Evolutionary conservation across 2,888 invertebrate species (phyloP).

Genomic region (Lycaena phlaeas): DNA sequence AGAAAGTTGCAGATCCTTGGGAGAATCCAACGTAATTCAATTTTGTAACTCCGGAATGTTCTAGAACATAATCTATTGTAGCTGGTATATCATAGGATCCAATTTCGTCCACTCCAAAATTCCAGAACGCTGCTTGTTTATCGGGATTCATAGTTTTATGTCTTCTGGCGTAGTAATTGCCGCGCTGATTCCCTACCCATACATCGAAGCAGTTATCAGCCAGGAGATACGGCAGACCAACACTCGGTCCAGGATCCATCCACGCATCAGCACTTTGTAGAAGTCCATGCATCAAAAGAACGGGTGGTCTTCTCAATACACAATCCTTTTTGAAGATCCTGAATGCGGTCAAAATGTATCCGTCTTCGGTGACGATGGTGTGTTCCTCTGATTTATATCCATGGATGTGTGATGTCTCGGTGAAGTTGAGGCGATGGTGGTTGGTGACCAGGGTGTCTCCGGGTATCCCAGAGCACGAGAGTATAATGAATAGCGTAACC

Average conservation of each 20-base stretch:
- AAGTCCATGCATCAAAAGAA: slow-evolving; percentile 48
- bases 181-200: slow-evolving; percentile 59
- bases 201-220: slow-evolving; percentile 31
- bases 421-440: slow-evolving; percentile 16
- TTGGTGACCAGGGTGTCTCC: too few species aligned
- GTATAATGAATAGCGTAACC: not conserved
- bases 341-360: slow-evolving; percentile 28
- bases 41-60: slow-evolving; percentile 52
- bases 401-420: slow-evolving; percentile 19
- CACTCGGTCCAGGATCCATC: slow-evolving; percentile 41
- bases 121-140: slow-evolving; percentile 47
- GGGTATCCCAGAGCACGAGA: not conserved
- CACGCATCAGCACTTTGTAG: slow-evolving; percentile 43
- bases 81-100: slow-evolving; percentile 78
- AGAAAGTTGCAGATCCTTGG: slow-evolving; percentile 71
- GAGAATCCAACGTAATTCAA: slow-evolving; percentile 79
- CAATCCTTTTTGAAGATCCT: slow-evolving; percentile 25
- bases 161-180: slow-evolving; percentile 69
- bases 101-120: slow-evolving; percentile 77
- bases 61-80: slow-evolving; percentile 43
- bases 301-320: slow-evolving; percentile 28
- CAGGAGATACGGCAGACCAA: slow-evolving; percentile 29
- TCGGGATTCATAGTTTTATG: slow-evolving; percentile 51
- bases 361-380: slow-evolving; percentile 29
- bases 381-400: slow-evolving; percentile 21